Conservation (phyloP, 1,140 invertebrate genomes). For the Drosophila athabasca region DNA sequence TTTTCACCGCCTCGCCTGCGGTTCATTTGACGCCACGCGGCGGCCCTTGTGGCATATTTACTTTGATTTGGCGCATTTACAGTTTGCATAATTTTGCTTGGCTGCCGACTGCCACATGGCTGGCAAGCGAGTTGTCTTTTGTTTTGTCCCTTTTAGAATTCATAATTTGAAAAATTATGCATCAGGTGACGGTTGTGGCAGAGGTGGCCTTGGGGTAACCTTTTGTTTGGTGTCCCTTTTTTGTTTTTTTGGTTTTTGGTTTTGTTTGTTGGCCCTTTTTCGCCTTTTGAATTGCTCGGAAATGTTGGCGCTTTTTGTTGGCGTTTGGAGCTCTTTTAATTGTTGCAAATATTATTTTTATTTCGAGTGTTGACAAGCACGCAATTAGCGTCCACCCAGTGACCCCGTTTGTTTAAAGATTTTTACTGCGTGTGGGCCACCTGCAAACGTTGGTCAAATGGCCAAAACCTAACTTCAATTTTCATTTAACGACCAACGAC, state of each 20-base stretch:
- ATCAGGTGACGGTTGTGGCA: conserved; percentile 7
- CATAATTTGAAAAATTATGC: conserved; percentile 50
- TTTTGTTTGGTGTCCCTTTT: conserved; percentile 36
- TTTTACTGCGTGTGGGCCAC: conserved; percentile 15
- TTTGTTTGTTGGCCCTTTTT: conserved; percentile 5
- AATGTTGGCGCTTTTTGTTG: conserved; percentile 44
- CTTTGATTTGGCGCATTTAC: conserved; percentile 44
- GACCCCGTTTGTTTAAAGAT: conserved; percentile 49
- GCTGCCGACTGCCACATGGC: neutral
- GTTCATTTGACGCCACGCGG: conserved; percentile 20
- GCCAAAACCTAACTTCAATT: conserved; percentile 59
- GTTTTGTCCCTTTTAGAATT: conserved; percentile 53
- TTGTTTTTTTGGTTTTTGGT: neutral
- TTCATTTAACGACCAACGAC: conserved; percentile 61
- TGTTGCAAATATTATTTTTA: conserved; percentile 77
- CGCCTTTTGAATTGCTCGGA: conserved; percentile 38
- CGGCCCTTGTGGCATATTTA: conserved; percentile 12
- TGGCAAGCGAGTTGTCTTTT: conserved; percentile 24
- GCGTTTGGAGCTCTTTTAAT: conserved; percentile 56
- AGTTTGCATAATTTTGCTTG: conserved; percentile 56
- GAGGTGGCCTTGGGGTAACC: neutral
- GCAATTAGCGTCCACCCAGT: conserved; percentile 51
- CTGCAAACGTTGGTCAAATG: conserved; percentile 12
- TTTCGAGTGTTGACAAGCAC: conserved; percentile 67
- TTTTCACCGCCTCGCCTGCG: conserved; percentile 10